phyloP scores from a whole-genome alignment of 2,113 vertebrate genomes.

The Periophthalmodon schlosseri region DNA sequence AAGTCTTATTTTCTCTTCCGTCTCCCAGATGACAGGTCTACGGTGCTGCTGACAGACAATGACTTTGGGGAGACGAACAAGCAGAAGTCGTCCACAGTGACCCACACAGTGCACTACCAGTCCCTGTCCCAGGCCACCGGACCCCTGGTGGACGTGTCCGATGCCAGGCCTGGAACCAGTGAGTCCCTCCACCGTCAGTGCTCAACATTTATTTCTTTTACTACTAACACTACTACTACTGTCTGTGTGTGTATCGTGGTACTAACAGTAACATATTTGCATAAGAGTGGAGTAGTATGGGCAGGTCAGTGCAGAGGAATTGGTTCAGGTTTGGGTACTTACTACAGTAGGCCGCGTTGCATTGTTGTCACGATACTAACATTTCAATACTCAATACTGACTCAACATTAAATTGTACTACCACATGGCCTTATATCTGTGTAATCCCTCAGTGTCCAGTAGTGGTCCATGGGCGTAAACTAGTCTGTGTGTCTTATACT shows the following conservation, averaged over 20 bases:
- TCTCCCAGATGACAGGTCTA: slow-evolving; percentile 90
- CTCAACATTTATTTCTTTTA: slow-evolving; percentile 63
- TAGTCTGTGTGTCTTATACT: no score
- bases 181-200: slow-evolving; percentile 79
- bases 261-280: not conserved
- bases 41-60: slow-evolving; percentile 93
- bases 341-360: no score
- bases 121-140: slow-evolving; percentile 97
- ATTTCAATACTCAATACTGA: no score
- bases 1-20: not conserved
- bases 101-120: slow-evolving; percentile 98
- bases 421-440: no score
- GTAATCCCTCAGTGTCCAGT: no score
- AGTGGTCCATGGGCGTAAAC: no score
- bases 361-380: no score
- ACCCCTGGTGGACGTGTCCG: slow-evolving; percentile 96
- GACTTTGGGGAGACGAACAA: slow-evolving; percentile 96
- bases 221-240: slow-evolving; percentile 30
- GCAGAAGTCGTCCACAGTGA: slow-evolving; percentile 96
- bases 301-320: no score
- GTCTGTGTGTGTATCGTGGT: not conserved
- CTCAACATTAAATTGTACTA: no score
- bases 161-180: slow-evolving; percentile 98
- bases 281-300: not conserved
- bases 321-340: no score